Evolutionary conservation across 1,140 invertebrate genomes (phyloP), one percentile per base, ranked within the genome.

Genomic region (Drosophila pectinifera): DNA sequence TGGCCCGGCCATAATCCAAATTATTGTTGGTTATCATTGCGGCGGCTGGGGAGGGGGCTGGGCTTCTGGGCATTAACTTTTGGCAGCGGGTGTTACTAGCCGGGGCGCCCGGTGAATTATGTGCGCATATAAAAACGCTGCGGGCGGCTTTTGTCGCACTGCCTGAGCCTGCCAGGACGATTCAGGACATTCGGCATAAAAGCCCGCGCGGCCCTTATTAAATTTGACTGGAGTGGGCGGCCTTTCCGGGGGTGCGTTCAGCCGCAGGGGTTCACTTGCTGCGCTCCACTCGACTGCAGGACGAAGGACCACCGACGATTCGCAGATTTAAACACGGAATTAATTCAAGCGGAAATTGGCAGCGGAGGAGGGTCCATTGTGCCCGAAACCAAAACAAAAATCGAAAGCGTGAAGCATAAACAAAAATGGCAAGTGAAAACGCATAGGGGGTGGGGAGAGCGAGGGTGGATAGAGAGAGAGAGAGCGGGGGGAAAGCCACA

Each of bases 11-110:
- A 69, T 91, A 91, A 84, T 91, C 85, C 81, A 91, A 91, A 90
- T 91, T 91, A 86, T 91, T 91, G 90, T 91, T 88, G 83, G 84
- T 91, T 81, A 91, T 91, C 90, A 91, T 91, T 83, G 85, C 70
- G 78, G 55, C 49, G 73, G 65, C 43, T 59, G 26, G 28, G 11
- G 48, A 1, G 28, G 14, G 34, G 48, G 49, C 36, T 26, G 59
- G 39, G 84, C 85, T 80, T 84, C 67, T 73, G 84, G 80, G 84
- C 84, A 89, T 89, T 90, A 89, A 89, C 77, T 89, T 89, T 80
- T 89, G 84, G 53, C 84, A 76, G 67, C 48, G 63, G 67, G 59
- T 84, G 78, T 80, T 89, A 77, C 85, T 73, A 55, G 45, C 34
- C 31, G 10, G 43, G 18, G n/a, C 38, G 65, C 41, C 57, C 16